Base-by-base conservation (phyloP, 2,113 vertebrate species). In the Prionailurus bengalensis region DNA sequence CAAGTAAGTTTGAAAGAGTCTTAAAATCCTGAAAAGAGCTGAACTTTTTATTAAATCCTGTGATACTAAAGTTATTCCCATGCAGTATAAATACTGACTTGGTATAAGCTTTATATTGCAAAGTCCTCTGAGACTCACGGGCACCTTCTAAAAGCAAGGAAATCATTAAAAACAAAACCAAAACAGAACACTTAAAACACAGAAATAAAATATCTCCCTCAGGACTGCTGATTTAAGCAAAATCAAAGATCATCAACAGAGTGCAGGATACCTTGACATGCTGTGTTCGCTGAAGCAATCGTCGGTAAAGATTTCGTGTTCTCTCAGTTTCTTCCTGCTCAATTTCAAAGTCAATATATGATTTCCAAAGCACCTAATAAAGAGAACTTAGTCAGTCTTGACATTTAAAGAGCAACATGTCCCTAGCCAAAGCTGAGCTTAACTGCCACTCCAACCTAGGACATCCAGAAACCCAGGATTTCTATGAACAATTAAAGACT, bases 331-430 rank as follows among this genome's bases (percentile, higher is more conserved):
- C 99, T 91, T 99, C 99, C 95, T 99, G 99, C 98, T 99, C 99
- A 11, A 99, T 99, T 98, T 99, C 99, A 98, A 99, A 99, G 98
- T 99, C 99, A 92, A 99, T 99, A 91, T 99, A 99, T 45, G 99
- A 99, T 97, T 99, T 99, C 99, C 99, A 99, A 92, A 99, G 99
- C 79, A 99, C 99, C 99, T 99, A 98, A 84, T 93, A 92, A 97
- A 95, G 29, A 83, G 1, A 94, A 85, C 39, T 33, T 55, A 91
- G 58, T 95, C 55, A 95, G 36, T 31, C 70, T 87, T 94, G 87
- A 78, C 48, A 94, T 27, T 92, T 45, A 90, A 48, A 86, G 94
- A 92, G 78, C 36, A 84, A 68, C 45, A 79, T 39, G 45, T 6
- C 36, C 53, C 39, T 51, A 81, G 19, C 21, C 8, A 86, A 89